Base-by-base conservation (phyloP, 2,888 invertebrate genomes). In the Brenthis hecate region DNA sequence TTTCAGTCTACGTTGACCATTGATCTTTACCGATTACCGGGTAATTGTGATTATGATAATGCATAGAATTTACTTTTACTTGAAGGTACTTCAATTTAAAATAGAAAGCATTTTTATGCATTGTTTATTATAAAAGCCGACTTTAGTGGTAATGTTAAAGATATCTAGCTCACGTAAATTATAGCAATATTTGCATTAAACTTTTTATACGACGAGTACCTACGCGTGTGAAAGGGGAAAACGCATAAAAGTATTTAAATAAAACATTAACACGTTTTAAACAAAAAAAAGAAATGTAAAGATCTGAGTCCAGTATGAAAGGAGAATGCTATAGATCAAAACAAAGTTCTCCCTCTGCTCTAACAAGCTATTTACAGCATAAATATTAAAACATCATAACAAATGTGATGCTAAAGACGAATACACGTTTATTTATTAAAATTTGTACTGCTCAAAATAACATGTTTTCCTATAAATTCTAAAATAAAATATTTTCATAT, bases 51-150 rank as follows among this genome's bases (percentile, higher is more conserved):
- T 84, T 84, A 80, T 82, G 80, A 81, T 85, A 85, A 86, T 84
- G 84, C 82, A 85, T 78, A 82, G 80, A 83, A 81, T 74, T 81
- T 78, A 82, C 85, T 87, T 84, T 86, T 87, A 85, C 85, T 81
- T 60, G 32, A 50, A 50, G 74, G 74, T 75, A 76, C 79, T 76
- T 79, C 70, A 68, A 77, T 79, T 77, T 77, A 75, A 78, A 85
- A 81, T 86, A 83, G 87, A 87, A 86, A 89, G 84, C 79, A 75
- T 80, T 79, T 77, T 76, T 78, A 73, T 77, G 78, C 81, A 79
- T 83, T 80, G 79, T 84, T 80, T 81, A 81, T 79, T 51, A 50
- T 16, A 54, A 53, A 62, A 53, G 62, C 19, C 1, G 13, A 51
- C 14, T 83, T 43, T 43, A 43, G 2, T 43, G 11, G 36, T 43